phyloP scores from a whole-genome alignment of 2,888 invertebrate species.

The Busseola fusca region DNA sequence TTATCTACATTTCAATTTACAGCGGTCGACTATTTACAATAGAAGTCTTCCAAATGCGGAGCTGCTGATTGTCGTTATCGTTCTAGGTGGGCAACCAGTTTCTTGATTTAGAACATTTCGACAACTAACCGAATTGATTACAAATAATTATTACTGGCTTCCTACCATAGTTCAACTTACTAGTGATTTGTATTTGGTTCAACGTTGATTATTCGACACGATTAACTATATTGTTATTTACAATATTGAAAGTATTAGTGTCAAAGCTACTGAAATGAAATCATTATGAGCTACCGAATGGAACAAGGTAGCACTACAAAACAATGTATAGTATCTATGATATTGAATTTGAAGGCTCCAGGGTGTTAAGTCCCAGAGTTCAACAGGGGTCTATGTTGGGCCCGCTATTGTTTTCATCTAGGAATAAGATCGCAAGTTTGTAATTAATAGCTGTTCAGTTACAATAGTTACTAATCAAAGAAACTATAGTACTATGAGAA shows the following conservation, averaged over 20 bases:
- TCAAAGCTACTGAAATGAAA: not conserved
- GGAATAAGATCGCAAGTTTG: not conserved
- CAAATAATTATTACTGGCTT: slow-evolving; percentile 27
- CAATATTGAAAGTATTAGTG: not conserved
- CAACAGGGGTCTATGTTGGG: not conserved
- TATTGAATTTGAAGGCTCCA: not conserved
- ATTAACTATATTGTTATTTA: not conserved
- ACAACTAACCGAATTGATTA: slow-evolving; percentile 31
- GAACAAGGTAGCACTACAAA: not conserved
- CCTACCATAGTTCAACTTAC: slow-evolving; percentile 22
- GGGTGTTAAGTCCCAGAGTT: not conserved
- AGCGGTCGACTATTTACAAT: not conserved
- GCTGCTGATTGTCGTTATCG: not conserved
- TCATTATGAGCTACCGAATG: not conserved
- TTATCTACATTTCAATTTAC: not conserved
- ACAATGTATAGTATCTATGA: not conserved
- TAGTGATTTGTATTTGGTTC: slow-evolving; percentile 20
- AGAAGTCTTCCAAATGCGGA: slow-evolving; percentile 6
- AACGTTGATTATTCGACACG: slow-evolving; percentile 3
- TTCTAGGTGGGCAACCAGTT: slow-evolving; percentile 17
- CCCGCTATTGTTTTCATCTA: not conserved
- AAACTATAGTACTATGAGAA: not conserved
- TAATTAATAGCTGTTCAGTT: not conserved
- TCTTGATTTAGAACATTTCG: slow-evolving; percentile 13
- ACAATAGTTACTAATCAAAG: not conserved